Conservation (phyloP, 2,888 invertebrate genomes). For the Salticus scenicus region DNA sequence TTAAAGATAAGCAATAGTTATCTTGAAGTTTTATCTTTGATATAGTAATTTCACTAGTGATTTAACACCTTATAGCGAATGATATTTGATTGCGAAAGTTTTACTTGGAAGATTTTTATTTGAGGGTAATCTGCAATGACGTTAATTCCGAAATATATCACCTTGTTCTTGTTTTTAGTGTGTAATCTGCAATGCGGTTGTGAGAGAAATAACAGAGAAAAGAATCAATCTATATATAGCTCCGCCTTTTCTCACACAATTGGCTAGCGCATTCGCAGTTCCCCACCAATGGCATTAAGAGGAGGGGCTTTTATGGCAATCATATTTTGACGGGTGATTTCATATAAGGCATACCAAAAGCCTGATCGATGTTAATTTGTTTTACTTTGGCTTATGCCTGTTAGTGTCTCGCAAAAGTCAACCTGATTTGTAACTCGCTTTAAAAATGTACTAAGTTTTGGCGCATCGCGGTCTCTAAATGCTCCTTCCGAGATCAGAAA, state of each 20-base stretch:
- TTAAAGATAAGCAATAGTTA: not conserved
- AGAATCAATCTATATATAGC: not conserved
- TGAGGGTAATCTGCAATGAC: slow-evolving; percentile 12
- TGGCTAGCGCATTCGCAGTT: not conserved
- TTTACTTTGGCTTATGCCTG: not conserved
- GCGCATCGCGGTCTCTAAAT: too few species aligned
- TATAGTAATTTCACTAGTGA: too few species aligned
- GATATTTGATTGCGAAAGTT: not conserved
- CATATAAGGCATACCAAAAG: not conserved
- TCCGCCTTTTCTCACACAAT: not conserved
- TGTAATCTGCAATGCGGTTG: slow-evolving; percentile 2
- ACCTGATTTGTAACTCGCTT: not conserved
- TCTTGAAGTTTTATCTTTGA: too few species aligned
- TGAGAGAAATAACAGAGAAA: not conserved
- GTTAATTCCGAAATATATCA: not conserved
- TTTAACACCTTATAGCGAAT: not conserved
- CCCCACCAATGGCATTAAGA: not conserved
- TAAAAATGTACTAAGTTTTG: too few species aligned
- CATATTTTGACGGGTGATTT: slow-evolving; percentile 1
- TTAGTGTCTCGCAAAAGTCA: not conserved
- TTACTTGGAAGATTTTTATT: not conserved
- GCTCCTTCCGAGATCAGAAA: too few species aligned
- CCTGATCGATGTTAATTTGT: slow-evolving; percentile 1
- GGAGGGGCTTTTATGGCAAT: not conserved
- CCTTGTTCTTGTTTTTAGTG: not conserved